These are phyloP conservation scores for Chelonia mydas DNA, from an alignment of 2,797 vertebrate genomes.

Conservation along the genomic window DNA sequence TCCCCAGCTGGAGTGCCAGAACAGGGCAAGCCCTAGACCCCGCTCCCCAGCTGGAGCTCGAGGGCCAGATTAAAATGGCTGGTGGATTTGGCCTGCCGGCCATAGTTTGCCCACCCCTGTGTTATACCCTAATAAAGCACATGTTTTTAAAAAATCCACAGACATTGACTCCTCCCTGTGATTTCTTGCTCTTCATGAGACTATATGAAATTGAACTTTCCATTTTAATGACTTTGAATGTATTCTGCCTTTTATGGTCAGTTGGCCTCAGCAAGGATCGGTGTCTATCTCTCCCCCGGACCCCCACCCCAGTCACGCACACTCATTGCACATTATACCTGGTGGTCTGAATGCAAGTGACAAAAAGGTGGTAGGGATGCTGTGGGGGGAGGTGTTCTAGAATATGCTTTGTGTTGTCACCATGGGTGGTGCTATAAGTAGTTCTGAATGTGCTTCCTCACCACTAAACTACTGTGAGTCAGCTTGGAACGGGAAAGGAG, in stretches of 20 bases:
- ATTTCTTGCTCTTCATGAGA: conserved; percentile 37
- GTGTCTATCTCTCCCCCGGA: neutral
- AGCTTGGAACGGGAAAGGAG: conserved; percentile 34
- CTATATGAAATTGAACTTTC: neutral
- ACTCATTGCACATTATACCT: conserved; percentile 30
- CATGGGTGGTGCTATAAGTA: conserved; percentile 31
- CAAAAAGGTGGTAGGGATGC: conserved; percentile 58
- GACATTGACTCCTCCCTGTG: conserved; percentile 2
- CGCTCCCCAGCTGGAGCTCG: too few relatives aligned
- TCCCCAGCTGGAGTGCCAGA: too few relatives aligned
- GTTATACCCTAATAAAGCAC: neutral
- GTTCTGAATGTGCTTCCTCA: conserved; percentile 22
- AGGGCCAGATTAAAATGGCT: too few relatives aligned
- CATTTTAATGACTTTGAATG: neutral
- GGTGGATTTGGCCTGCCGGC: too few relatives aligned
- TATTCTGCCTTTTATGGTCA: conserved; percentile 64
- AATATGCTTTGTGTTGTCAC: neutral
- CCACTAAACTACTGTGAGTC: conserved; percentile 47
- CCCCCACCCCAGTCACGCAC: neutral
- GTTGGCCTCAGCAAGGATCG: conserved; percentile 58
- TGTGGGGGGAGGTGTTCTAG: conserved; percentile 29
- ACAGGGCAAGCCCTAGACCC: too few relatives aligned
- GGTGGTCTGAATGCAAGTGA: conserved; percentile 35
- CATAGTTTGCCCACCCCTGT: too few relatives aligned
- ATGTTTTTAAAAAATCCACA: conserved; percentile 1